phyloP scores from a whole-genome alignment of 2,797 vertebrate species.

The Macropodus opercularis region DNA sequence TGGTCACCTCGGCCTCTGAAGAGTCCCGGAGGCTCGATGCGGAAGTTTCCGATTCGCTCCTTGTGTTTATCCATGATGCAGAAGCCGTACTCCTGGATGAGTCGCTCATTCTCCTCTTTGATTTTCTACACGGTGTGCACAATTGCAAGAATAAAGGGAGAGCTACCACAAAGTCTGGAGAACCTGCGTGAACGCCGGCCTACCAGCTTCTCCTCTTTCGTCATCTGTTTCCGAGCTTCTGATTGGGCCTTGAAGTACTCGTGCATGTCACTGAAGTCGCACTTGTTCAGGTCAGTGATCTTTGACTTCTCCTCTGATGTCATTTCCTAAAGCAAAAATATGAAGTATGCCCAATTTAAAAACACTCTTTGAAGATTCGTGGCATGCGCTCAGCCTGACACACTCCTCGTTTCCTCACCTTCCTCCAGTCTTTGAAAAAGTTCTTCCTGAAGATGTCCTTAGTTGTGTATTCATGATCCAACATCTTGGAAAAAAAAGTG shows the following conservation, averaged over 20 bases:
- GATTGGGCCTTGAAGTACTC: conserved; percentile 93
- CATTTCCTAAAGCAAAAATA: conserved; percentile 88
- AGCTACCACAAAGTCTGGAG: not conserved
- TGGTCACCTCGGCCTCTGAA: conserved; percentile 95
- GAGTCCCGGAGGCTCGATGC: conserved; percentile 93
- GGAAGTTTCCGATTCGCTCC: conserved; percentile 95
- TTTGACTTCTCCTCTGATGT: conserved; percentile 89
- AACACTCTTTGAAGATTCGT: not conserved
- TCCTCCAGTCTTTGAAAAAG: conserved; percentile 96
- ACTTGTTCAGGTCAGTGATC: conserved; percentile 91
- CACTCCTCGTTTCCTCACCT: conserved; percentile 78
- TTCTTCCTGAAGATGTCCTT: conserved; percentile 98
- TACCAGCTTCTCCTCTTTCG: conserved; percentile 94
- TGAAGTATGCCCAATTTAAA: not conserved
- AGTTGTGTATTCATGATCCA: conserved; percentile 96
- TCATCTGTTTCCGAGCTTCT: conserved; percentile 94
- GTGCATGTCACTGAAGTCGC: conserved; percentile 91
- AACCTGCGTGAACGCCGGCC: not conserved
- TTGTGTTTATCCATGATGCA: conserved; percentile 97
- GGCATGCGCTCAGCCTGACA: not conserved
- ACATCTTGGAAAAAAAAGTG: conserved; percentile 97
- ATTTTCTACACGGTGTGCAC: conserved; percentile 84
- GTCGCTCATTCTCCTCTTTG: conserved; percentile 91
- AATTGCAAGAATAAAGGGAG: not conserved
- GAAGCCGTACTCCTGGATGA: conserved; percentile 92